Evolutionary conservation across 2,797 vertebrate genomes (phyloP).

Genomic region (Phalloptychus januarius): DNA sequence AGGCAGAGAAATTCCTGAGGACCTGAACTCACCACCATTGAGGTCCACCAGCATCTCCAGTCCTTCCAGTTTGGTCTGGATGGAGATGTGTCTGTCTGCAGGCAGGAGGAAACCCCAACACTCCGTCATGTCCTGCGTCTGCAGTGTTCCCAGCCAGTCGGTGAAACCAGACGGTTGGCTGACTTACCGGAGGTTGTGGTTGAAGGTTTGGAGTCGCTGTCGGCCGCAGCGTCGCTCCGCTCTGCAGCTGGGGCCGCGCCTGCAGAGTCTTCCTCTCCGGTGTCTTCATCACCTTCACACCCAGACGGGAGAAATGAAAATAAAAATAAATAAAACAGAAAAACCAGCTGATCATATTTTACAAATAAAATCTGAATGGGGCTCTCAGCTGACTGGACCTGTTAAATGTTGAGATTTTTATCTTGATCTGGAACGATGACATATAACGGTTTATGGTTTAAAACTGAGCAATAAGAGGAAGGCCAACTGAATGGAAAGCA

Average conservation of each 20-base stretch:
- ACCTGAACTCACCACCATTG: constrained; percentile 77
- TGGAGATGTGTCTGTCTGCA: constrained; percentile 92
- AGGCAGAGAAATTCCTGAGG: background rate
- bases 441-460: too few species aligned
- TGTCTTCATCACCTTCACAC: constrained; percentile 27
- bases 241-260: background rate
- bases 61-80: constrained; percentile 89
- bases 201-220: constrained; percentile 54
- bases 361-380: too few species aligned
- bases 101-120: constrained; percentile 18
- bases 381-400: too few species aligned
- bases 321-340: too few species aligned
- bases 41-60: constrained; percentile 88
- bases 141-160: background rate
- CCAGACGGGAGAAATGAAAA: background rate
- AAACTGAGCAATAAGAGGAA: too few species aligned
- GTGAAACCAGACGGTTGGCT: background rate
- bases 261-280: constrained; percentile 5
- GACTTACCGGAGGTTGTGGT: constrained; percentile 51
- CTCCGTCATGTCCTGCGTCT: background rate
- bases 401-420: too few species aligned
- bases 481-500: too few species aligned
- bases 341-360: too few species aligned
- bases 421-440: too few species aligned
- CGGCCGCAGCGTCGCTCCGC: constrained; percentile 29